Percentiles rank a stretch among this genome's conserved stretches.
phyloP scores from a whole-genome alignment of 2,797 vertebrate species.

The Pagetopsis macropterus region DNA sequence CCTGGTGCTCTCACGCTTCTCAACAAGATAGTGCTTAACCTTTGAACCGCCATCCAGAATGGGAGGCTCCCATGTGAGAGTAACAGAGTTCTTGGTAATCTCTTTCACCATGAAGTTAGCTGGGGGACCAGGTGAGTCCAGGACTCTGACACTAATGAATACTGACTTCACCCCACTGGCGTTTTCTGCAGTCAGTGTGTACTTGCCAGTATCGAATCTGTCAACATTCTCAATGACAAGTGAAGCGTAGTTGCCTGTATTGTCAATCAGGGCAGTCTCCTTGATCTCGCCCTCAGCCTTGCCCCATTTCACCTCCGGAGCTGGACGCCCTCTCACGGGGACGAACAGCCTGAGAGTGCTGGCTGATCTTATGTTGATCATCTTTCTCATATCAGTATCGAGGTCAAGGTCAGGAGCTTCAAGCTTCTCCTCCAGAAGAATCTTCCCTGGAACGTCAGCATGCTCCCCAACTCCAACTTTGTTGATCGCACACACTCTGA shows the following conservation, averaged over 20 bases:
- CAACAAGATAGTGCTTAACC: constrained; percentile 97
- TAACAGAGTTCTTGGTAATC: constrained; percentile 94
- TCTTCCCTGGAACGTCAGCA: constrained; percentile 90
- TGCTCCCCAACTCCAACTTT: constrained; percentile 97
- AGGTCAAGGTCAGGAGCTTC: constrained; percentile 97
- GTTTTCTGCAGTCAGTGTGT: constrained; percentile 95
- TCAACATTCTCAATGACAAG: constrained; percentile 97
- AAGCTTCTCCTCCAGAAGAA: constrained; percentile 94
- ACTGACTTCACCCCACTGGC: constrained; percentile 95
- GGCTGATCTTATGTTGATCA: constrained; percentile 95
- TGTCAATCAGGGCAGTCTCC: constrained; percentile 93
- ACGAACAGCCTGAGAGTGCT: constrained; percentile 94
- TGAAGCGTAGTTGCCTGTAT: constrained; percentile 93
- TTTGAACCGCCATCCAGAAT: constrained; percentile 95
- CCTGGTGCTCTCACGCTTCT: constrained; percentile 97
- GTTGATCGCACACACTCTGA: constrained; percentile 96
- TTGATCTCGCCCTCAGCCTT: constrained; percentile 94
- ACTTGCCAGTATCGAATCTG: constrained; percentile 96
- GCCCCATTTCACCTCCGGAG: constrained; percentile 97
- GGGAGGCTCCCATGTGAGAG: constrained; percentile 96
- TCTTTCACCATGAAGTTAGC: constrained; percentile 93
- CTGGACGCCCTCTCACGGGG: constrained; percentile 94
- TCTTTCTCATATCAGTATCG: constrained; percentile 95
- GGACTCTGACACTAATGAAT: constrained; percentile 95
- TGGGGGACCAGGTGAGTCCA: constrained; percentile 96